Evolutionary conservation across 2,797 vertebrate species (phyloP).

Genomic region (Lateolabrax maculatus): DNA sequence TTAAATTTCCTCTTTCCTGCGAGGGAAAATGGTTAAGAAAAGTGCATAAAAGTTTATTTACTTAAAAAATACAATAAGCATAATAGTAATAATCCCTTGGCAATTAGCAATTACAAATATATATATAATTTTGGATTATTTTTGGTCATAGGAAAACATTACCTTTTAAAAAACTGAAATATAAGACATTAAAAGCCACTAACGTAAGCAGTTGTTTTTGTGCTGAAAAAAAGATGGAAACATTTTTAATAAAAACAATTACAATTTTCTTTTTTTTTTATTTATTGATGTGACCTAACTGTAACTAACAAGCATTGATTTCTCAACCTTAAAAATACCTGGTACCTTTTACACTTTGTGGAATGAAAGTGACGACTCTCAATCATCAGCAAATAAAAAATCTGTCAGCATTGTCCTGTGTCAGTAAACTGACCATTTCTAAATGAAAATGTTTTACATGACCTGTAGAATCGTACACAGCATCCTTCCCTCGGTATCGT

Average conservation of each 20-base stretch:
- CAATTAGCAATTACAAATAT: conserved; percentile 19
- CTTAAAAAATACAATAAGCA: conserved; percentile 30
- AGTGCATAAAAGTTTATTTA: conserved; percentile 49
- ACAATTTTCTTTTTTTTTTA: background rate
- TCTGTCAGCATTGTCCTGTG: fast-evolving
- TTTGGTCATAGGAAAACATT: conserved; percentile 12
- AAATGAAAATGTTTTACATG: background rate
- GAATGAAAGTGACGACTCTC: background rate
- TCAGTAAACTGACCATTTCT: background rate
- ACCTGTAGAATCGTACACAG: background rate
- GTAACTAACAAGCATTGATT: background rate
- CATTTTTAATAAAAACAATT: background rate
- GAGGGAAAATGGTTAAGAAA: conserved; percentile 30
- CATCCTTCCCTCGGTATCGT: background rate
- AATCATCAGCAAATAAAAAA: background rate
- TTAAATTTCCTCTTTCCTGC: conserved; percentile 4
- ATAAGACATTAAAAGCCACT: background rate
- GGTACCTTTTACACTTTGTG: background rate
- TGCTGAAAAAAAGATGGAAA: background rate
- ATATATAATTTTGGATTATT: conserved; percentile 12
- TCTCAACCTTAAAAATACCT: background rate
- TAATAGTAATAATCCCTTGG: conserved; percentile 10
- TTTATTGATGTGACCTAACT: background rate
- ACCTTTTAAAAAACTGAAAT: background rate
- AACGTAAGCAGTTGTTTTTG: background rate